These are phyloP conservation scores for Epirrhoe alternata DNA, from an alignment of 2,888 invertebrate species.

Conservation along the genomic window DNA sequence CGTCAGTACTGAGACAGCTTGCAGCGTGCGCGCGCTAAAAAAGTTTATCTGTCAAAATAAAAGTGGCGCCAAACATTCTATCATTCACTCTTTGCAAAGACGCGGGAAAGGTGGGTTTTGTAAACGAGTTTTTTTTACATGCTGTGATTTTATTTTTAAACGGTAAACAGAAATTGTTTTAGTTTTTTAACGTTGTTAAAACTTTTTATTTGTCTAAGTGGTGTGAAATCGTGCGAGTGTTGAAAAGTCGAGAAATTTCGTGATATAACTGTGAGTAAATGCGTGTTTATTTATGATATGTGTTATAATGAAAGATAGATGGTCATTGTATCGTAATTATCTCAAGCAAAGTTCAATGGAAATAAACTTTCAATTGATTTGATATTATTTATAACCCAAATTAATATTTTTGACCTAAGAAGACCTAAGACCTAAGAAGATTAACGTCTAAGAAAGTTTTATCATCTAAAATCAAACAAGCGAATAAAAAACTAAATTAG, in stretches of 20 bases:
- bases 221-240: slow-evolving; percentile 31
- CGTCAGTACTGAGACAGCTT: slow-evolving; percentile 12
- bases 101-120: slow-evolving; percentile 34
- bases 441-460: neutral
- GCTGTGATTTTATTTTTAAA: slow-evolving; percentile 8
- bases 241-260: slow-evolving; percentile 40
- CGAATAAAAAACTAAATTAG: too few relatives aligned
- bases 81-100: slow-evolving; percentile 49
- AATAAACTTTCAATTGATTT: slow-evolving; percentile 1
- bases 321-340: slow-evolving; percentile 8
- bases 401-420: slow-evolving; percentile 2
- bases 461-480: too few relatives aligned
- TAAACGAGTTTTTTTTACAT: slow-evolving; percentile 3
- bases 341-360: slow-evolving; percentile 9
- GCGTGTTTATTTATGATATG: slow-evolving; percentile 22
- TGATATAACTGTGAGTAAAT: slow-evolving; percentile 28
- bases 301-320: neutral
- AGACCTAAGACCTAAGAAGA: too few relatives aligned
- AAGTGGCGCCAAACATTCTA: slow-evolving; percentile 53
- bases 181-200: neutral
- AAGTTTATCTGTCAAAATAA: slow-evolving; percentile 54
- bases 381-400: neutral
- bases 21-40: slow-evolving; percentile 31
- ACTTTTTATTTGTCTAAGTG: slow-evolving; percentile 14
- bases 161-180: neutral